phyloP scores from a whole-genome alignment of 2,888 invertebrate genomes.

The Idaea dimidiata region DNA sequence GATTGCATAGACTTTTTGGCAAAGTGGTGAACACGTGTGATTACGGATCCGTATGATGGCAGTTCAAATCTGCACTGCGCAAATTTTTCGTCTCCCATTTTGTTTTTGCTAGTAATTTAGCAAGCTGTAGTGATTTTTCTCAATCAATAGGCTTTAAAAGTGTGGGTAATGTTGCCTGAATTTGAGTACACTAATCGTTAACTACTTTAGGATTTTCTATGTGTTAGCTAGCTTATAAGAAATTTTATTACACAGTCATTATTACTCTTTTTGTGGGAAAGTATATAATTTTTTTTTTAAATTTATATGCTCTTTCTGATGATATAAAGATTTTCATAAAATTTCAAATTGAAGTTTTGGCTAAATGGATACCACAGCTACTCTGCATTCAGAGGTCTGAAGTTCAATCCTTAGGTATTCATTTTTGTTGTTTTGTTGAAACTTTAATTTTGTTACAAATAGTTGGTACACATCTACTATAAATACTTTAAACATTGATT shows the following conservation, averaged over 20 bases:
- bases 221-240: too few relatives aligned
- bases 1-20: conserved; percentile 27
- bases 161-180: not conserved
- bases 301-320: not conserved
- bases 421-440: not conserved
- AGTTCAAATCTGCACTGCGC: conserved; percentile 49
- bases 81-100: conserved; percentile 3
- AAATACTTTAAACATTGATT: too few relatives aligned
- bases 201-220: too few relatives aligned
- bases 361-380: not conserved
- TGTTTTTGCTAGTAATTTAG: not conserved
- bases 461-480: not conserved
- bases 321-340: not conserved
- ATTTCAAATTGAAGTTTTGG: not conserved
- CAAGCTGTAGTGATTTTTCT: conserved; percentile 1
- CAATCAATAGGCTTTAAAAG: not conserved
- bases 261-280: too few relatives aligned
- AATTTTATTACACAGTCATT: too few relatives aligned
- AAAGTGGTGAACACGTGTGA: conserved; percentile 38
- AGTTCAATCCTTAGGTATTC: not conserved
- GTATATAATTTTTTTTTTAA: not conserved
- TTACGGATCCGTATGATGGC: conserved; percentile 33
- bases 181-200: too few relatives aligned
- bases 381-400: not conserved
- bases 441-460: not conserved